Base-by-base conservation (phyloP, 2,888 invertebrate species). In the Lamproptera curius region DNA sequence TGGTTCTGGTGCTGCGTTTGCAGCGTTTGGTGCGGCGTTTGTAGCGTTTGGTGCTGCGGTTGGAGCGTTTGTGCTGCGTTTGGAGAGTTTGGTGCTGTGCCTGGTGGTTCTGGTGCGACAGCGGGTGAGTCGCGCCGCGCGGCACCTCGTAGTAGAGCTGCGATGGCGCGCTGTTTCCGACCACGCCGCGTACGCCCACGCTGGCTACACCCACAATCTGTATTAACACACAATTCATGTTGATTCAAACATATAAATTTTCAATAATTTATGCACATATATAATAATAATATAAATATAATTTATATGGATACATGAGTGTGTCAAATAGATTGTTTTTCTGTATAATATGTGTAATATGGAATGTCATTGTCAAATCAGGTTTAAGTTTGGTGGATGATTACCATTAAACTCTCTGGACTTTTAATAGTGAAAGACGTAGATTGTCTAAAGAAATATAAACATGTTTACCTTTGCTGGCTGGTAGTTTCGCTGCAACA, bases 141-240 rank as follows among this genome's bases (percentile, higher is more conserved):
- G 82, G 81, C 59, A 83, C 84, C 52, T 85, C 86, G 67, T 87
- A 86, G 69, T 87, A 87, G 36, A 86, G 67, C 61, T 86, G 86
- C 16, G 85, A 53, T 0, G 86, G 85, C 26, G 85, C 85, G 39
- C 83, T 83, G 70, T 85, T 85, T 48, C 85, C 85, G 8, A 85
- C 84, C 6, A 73, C 66, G 2, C 76, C 77, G 8, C 82, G 75
- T 0, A 76, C 74, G 2, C 80, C 79, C 2, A 81, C 82, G 17
- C 71, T 73, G 1, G 79, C 74, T 6, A 84, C 86, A 10, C 82
- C 79, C 0, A 85, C 77, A 46, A 86, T 79, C 82, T 85, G 50
- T 1, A 26, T 3, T 37, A 20, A 14, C 17, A n/a, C 2, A 23
- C n/a, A n/a, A n/a, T n/a, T n/a, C n/a, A n/a, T n/a, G n/a, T 11